Percentiles rank a stretch among this genome's conserved stretches.
Evolutionary conservation across 2,113 vertebrate genomes (phyloP).

Genomic region (Geococcyx californianus): DNA sequence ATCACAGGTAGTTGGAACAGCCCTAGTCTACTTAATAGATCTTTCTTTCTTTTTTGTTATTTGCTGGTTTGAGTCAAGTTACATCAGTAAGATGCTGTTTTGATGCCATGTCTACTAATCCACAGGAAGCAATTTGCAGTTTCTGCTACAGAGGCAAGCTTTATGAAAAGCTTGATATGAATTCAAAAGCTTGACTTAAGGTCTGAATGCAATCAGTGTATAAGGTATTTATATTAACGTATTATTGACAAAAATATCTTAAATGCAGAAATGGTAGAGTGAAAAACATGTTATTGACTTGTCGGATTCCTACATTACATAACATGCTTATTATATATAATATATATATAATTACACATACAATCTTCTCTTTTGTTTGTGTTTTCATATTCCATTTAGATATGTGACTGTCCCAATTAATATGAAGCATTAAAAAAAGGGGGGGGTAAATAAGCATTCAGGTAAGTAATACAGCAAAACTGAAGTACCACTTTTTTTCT

Average conservation of each 20-base stretch:
- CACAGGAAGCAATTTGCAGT: not conserved
- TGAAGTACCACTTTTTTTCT: not conserved
- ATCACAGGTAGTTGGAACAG: not conserved
- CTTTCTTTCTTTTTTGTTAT: not conserved
- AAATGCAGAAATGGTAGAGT: not conserved
- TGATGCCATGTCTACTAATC: not conserved
- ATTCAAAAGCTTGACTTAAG: not conserved
- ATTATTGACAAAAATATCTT: not conserved
- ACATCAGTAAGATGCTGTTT: not conserved
- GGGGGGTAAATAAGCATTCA: not conserved
- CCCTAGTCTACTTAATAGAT: not conserved
- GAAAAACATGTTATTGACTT: not conserved
- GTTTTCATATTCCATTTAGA: not conserved
- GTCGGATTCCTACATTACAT: not conserved
- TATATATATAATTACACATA: not conserved
- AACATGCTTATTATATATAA: not conserved
- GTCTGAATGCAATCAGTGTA: not conserved
- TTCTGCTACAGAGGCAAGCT: not conserved
- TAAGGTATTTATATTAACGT: not conserved
- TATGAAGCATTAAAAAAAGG: not conserved
- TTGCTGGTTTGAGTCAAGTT: not conserved
- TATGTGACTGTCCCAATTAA: not conserved
- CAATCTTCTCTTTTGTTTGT: not conserved
- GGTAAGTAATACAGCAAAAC: not conserved
- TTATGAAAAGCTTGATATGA: not conserved